A percentile compares a stretch with the other conserved stretches of the same genome.
These are phyloP conservation scores for Drosophila silvestris DNA, from an alignment of 2,888 invertebrate species.

Conservation along the genomic window DNA sequence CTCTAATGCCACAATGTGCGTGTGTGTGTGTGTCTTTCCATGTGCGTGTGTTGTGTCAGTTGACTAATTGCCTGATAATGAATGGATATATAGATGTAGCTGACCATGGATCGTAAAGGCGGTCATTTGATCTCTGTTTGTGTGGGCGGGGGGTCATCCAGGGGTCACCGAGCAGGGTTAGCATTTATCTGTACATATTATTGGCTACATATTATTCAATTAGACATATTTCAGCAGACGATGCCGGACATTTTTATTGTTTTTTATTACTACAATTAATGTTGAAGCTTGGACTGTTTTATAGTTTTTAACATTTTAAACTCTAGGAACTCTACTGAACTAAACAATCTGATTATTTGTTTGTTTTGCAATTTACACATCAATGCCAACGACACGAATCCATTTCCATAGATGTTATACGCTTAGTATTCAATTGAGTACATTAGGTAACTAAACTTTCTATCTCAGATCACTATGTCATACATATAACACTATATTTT, in stretches of 20 bases:
- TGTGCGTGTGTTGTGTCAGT: conserved; percentile 49
- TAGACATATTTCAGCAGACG: not conserved
- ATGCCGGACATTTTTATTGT: not conserved
- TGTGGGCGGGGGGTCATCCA: conserved; percentile 22
- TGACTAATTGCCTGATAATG: conserved; percentile 74
- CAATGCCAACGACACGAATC: not conserved
- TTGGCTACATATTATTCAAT: not conserved
- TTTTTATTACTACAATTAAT: not conserved
- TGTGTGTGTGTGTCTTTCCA: not conserved
- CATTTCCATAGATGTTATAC: not conserved
- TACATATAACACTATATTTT: not conserved
- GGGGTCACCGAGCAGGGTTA: conserved; percentile 24
- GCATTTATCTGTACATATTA: not conserved
- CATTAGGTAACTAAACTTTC: not conserved
- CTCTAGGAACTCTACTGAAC: no score
- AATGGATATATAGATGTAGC: conserved; percentile 7
- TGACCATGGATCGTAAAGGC: conserved; percentile 7
- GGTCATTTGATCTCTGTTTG: conserved; percentile 41
- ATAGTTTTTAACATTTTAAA: not conserved
- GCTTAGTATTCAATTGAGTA: not conserved
- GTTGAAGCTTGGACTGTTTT: no score
- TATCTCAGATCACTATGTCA: not conserved
- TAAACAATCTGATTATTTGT: not conserved
- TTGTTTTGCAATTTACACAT: not conserved
- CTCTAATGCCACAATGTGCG: conserved; percentile 57